Evolutionary conservation across 2,888 invertebrate genomes (phyloP).

Genomic region (Lysandra bellargus): DNA sequence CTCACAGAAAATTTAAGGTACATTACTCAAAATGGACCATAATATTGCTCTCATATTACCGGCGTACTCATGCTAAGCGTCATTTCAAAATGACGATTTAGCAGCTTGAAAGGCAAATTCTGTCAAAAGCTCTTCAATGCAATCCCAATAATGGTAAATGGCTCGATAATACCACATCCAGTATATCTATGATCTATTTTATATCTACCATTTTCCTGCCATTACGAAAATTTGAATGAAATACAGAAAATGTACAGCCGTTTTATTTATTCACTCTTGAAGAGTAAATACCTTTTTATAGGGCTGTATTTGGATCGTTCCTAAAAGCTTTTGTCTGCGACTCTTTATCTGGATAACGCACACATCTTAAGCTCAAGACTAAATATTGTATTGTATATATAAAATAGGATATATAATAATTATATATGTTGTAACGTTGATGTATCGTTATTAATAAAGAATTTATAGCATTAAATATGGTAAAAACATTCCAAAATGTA

Average conservation of each 20-base stretch:
- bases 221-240: not conserved
- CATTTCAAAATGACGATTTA: constrained; percentile 8
- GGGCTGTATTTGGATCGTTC: not conserved
- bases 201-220: not conserved
- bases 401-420: constrained; percentile 42
- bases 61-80: not conserved
- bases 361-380: constrained; percentile 74
- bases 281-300: not conserved
- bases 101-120: not conserved
- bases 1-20: no score
- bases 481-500: not conserved
- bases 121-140: not conserved
- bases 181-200: not conserved
- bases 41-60: constrained; percentile 1
- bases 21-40: no score
- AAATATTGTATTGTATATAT: constrained; percentile 63
- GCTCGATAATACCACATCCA: not conserved
- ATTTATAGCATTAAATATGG: not conserved
- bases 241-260: not conserved
- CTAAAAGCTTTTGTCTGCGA: not conserved
- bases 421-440: constrained; percentile 51
- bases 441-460: not conserved
- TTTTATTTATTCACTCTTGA: not conserved
- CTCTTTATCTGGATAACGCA: constrained; percentile 54
- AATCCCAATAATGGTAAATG: not conserved